Evolutionary conservation across 2,888 invertebrate genomes (phyloP), one percentile per base, ranked within the genome.

Genomic region (Machimus atricapillus): DNA sequence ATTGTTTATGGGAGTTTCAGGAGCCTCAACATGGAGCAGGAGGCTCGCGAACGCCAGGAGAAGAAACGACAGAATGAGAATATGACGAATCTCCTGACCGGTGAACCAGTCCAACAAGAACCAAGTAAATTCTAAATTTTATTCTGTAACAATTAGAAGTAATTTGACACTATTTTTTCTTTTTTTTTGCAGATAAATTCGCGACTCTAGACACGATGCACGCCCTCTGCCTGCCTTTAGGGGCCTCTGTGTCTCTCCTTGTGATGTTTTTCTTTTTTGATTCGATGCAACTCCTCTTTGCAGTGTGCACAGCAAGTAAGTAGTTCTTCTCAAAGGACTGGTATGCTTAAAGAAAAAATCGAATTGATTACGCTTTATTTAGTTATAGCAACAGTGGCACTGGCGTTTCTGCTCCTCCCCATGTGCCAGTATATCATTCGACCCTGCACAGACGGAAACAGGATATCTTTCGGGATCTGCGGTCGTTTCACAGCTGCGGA

Each of bases 241-340:
- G 98, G 91, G 98, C 99, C 90, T 98, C 98, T 89, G 96, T 98
- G 90, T 98, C 98, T 88, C 94, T 99, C 89, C 95, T 99, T 88
- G 96, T 99, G 91, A 99, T 99, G 98, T 99, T 99, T 93, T 98
- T 99, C 94, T 99, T 98, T 94, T 99, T 99, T 92, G 99, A 99
- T 93, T 98, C 98, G 87, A 98, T 99, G 97, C 99, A 99, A 94
- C 97, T 97, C 94, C 95, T 96, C 90, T 98, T 96, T 94, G 98
- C 97, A 89, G 97, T 98, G 90, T 98, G 98, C 92, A 99, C 99
- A 91, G 98, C 99, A 91, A 97, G 98, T 98, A 93, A 96, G 96
- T 95, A 81, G 8, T 58, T 66, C 12, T 78, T 23, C 52, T 16
- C n/a, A n/a, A 19, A n/a, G 52, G 52, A 77, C 58, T 19, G 23